Base-by-base conservation (phyloP, 2,888 invertebrate species). In the Parthenolecanium corni region DNA sequence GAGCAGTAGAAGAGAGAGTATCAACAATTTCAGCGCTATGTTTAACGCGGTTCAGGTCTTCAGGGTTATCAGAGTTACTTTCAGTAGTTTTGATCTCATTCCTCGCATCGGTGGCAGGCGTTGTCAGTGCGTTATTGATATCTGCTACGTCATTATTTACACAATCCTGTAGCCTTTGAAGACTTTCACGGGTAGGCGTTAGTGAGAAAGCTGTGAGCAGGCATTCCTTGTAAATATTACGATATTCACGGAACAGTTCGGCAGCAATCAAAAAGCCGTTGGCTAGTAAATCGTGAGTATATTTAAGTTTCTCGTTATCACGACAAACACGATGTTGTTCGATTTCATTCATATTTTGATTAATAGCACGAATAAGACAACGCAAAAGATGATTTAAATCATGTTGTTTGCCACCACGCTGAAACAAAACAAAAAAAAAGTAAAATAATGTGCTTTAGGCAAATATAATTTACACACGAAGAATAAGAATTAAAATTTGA, bases 141-240 rank as follows among this genome's bases (percentile, higher is more conserved):
- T 31, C 31, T 4, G 9, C 31, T 6, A 31, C 31, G 31, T 31
- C 31, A 31, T 9, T 31, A 6, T 31, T 31, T 6, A 9, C 4
- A 31, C 4, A 31, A 31, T 31, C 31, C 31, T 31, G 5, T 9
- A 31, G 31, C 9, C 9, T 31, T 31, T 31, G 31, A 31, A 81
- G 79, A 73, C 81, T 80, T 12, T 74, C 73, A 38, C 76, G 74
- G 6, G 84, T 81, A 3, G 87, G 86, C 70, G 84, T 80, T 56
- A 87, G 75, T 51, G 85, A 85, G 75, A 87, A 88, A 1, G 86
- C 84, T 0, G 87, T 86, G 44, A 87, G 76, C 0, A 82, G 74
- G 70, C 86, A 86, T 74, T 87, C 87, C 68, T 82, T 77, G 52
- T 79, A 79, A 31, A 86, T 77, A 18, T 82, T 79, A 21, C 79